Evolutionary conservation across 2,113 vertebrate genomes (phyloP).

Genomic region (Daphoenositta chrysoptera): DNA sequence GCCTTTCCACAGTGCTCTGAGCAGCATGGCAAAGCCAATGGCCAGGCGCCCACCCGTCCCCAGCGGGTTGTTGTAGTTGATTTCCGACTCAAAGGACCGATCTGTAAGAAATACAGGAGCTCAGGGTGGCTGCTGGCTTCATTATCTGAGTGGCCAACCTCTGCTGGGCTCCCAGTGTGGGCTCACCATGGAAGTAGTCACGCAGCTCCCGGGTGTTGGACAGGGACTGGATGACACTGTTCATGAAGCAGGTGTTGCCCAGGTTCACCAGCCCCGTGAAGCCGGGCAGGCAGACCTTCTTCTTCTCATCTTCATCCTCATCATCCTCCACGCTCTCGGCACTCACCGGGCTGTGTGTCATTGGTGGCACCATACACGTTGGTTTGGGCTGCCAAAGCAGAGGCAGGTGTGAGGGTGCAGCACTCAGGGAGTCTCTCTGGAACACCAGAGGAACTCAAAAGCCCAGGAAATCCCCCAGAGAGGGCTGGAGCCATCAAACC

Average conservation of each 20-base stretch:
- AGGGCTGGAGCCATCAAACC: neutral
- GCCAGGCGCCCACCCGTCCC: slow-evolving; percentile 93
- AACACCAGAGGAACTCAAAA: neutral
- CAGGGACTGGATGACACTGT: slow-evolving; percentile 96
- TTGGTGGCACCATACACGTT: slow-evolving; percentile 96
- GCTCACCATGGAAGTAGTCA: slow-evolving; percentile 95
- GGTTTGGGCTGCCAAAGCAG: slow-evolving; percentile 84
- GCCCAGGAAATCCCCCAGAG: neutral
- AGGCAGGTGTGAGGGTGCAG: neutral
- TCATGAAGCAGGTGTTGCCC: slow-evolving; percentile 99
- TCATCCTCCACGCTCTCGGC: slow-evolving; percentile 81
- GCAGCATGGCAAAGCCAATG: slow-evolving; percentile 92
- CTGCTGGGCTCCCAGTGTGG: neutral
- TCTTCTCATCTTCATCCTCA: slow-evolving; percentile 90
- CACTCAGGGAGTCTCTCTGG: neutral
- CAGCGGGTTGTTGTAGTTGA: slow-evolving; percentile 94
- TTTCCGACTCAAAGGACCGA: slow-evolving; percentile 91
- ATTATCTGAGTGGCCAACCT: neutral
- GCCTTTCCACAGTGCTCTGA: slow-evolving; percentile 94
- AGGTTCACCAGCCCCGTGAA: slow-evolving; percentile 96
- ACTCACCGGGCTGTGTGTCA: slow-evolving; percentile 87
- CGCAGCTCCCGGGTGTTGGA: slow-evolving; percentile 96
- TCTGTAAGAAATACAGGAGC: slow-evolving; percentile 70
- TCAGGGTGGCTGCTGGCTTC: neutral
- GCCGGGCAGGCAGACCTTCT: slow-evolving; percentile 91